Evolutionary conservation across 1,140 invertebrate species (phyloP).

Genomic region (Drosophila aff.): DNA sequence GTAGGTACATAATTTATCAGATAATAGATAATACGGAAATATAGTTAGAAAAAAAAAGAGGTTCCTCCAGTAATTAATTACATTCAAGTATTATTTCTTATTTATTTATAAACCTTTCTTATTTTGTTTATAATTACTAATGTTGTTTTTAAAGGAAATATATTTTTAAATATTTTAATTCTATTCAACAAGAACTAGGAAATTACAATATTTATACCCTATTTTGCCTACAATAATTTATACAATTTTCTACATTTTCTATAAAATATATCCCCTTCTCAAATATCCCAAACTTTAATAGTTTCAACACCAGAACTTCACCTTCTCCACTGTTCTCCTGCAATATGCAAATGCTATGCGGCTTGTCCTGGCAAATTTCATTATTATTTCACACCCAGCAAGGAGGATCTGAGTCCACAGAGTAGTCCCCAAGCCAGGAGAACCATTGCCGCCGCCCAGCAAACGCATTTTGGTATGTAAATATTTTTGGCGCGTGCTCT

Average conservation of each 20-base stretch:
- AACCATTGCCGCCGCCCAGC: slow-evolving; percentile 14
- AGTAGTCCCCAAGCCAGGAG: slow-evolving; percentile 6
- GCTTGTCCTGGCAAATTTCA: slow-evolving; percentile 60
- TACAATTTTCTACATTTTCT: background rate
- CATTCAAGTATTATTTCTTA: background rate
- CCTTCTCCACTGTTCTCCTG: slow-evolving; percentile 45
- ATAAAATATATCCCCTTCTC: background rate
- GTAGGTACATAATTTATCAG: background rate
- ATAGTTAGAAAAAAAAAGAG: background rate
- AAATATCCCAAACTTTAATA: background rate
- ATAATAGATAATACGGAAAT: background rate
- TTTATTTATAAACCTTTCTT: background rate
- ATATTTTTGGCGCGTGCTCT: slow-evolving; percentile 58
- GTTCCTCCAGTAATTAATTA: background rate
- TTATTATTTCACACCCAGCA: slow-evolving; percentile 66
- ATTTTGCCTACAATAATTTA: no score
- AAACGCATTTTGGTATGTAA: slow-evolving; percentile 75
- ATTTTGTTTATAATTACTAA: background rate
- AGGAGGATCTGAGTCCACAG: slow-evolving; percentile 14
- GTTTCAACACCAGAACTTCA: background rate
- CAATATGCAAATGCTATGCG: slow-evolving; percentile 66
- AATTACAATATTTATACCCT: background rate
- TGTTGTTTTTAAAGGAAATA: background rate
- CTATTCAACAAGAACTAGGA: background rate
- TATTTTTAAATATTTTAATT: background rate